phyloP scores from a whole-genome alignment of 2,113 vertebrate species.

The Callorhinus ursinus region DNA sequence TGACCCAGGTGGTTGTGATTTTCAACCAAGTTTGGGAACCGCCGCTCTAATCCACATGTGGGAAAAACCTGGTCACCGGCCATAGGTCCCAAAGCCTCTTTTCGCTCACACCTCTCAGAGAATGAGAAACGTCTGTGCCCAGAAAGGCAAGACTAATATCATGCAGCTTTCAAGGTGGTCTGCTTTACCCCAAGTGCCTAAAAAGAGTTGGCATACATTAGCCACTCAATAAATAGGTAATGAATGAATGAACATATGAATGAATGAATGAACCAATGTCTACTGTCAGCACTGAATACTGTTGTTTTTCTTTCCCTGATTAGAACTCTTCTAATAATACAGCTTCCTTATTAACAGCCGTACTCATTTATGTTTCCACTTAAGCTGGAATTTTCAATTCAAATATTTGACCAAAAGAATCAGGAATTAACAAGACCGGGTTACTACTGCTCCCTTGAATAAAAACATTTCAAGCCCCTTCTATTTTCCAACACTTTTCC shows the following conservation, averaged over 20 bases:
- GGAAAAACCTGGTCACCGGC: conserved; percentile 13
- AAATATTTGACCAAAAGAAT: conserved; percentile 45
- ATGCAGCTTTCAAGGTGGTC: neutral
- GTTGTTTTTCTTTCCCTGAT: neutral
- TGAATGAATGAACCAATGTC: neutral
- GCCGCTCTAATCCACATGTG: conserved; percentile 4
- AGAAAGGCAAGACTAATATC: neutral
- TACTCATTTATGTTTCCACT: conserved; percentile 44
- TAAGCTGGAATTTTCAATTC: conserved; percentile 44
- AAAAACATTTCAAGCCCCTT: neutral
- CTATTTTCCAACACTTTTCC: neutral
- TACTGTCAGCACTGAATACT: neutral
- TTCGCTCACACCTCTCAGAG: conserved; percentile 24
- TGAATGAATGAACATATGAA: neutral
- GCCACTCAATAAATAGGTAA: neutral
- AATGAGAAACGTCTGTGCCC: conserved; percentile 49
- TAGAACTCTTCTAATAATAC: neutral
- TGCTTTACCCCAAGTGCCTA: neutral
- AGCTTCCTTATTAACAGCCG: neutral
- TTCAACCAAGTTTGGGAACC: conserved; percentile 35
- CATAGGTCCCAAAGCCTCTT: neutral
- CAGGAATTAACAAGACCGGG: conserved; percentile 34
- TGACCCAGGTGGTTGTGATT: conserved; percentile 53
- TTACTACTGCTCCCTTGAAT: neutral
- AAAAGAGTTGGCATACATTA: neutral